phyloP scores from a whole-genome alignment of 2,797 vertebrate species.

The Gymnodraco acuticeps region DNA sequence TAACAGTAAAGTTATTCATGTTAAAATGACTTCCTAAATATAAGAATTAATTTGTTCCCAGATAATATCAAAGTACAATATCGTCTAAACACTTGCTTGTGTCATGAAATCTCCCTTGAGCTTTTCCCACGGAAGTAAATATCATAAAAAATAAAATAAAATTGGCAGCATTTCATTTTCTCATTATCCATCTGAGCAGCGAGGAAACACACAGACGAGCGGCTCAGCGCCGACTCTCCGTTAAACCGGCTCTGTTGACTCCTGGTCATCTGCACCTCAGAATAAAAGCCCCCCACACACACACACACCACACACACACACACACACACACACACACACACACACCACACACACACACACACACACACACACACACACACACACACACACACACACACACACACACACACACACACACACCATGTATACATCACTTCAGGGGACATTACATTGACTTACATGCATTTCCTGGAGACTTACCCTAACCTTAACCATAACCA shows the following conservation, averaged over 20 bases:
- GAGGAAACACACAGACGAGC: constrained; percentile 27
- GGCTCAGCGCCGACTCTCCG: background rate
- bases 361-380: no score
- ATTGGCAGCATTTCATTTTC: constrained; percentile 37
- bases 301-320: no score
- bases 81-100: constrained; percentile 2
- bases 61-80: constrained; percentile 9
- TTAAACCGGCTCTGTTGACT: constrained; percentile 33
- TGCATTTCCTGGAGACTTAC: no score
- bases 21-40: background rate
- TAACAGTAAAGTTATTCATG: background rate
- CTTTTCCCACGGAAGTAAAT: constrained; percentile 31
- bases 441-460: no score
- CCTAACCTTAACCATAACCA: no score
- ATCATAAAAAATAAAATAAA: constrained; percentile 39
- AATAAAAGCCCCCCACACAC: constrained; percentile 35
- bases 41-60: background rate
- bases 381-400: no score
- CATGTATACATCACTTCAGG: no score
- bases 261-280: constrained; percentile 44
- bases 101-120: constrained; percentile 21
- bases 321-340: no score
- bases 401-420: no score
- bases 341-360: no score
- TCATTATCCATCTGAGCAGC: constrained; percentile 29